Conservation (phyloP, 2,888 invertebrate species). For the Dicyrtoma fusca region DNA sequence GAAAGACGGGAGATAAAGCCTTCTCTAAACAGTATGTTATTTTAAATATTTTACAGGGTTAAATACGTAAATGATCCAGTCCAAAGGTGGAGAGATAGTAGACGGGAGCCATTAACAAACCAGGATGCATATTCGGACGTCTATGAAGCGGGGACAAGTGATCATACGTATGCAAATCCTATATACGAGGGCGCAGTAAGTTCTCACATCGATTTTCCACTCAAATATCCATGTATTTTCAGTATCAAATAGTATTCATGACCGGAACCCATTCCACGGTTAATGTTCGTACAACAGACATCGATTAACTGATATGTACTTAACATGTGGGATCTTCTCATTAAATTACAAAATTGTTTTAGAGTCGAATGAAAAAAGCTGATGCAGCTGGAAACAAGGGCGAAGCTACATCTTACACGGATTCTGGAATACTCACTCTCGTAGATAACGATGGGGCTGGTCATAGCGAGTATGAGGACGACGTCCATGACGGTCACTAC, state of each 20-base stretch:
- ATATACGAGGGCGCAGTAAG: conserved; percentile 25
- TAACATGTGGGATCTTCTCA: too few relatives aligned
- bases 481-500: conserved; percentile 30
- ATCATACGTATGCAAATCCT: conserved; percentile 30
- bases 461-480: conserved; percentile 12
- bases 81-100: conserved; percentile 39
- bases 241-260: too few relatives aligned
- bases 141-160: conserved; percentile 41
- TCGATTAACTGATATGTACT: too few relatives aligned
- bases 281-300: too few relatives aligned
- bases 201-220: neutral
- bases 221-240: too few relatives aligned
- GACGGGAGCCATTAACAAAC: conserved; percentile 34
- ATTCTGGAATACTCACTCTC: conserved; percentile 30
- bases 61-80: conserved; percentile 54
- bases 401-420: conserved; percentile 15
- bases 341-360: neutral
- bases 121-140: conserved; percentile 48
- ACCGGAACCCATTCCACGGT: too few relatives aligned
- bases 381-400: conserved; percentile 3
- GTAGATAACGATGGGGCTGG: conserved; percentile 16
- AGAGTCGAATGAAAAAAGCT: neutral
- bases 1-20: neutral
- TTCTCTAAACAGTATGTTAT: neutral
- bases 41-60: conserved; percentile 44